phyloP scores from a whole-genome alignment of 2,797 vertebrate species.

The Falco naumanni region DNA sequence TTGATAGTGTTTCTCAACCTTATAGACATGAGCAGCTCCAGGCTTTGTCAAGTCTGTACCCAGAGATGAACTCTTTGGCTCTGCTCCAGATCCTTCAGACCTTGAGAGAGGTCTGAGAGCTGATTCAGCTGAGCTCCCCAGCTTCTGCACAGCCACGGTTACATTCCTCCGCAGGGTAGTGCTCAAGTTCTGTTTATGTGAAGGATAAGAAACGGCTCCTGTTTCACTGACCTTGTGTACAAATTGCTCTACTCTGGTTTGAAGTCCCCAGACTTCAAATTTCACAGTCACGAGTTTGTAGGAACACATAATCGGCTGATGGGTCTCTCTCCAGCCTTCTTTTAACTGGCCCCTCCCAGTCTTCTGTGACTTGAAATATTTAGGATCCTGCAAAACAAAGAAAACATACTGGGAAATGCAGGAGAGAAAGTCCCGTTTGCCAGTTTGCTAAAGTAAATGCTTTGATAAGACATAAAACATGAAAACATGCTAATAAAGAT shows the following conservation, averaged over 20 bases:
- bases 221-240: conserved; percentile 92
- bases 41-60: neutral
- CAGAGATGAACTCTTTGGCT: neutral
- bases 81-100: neutral
- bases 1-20: neutral
- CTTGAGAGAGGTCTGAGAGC: neutral
- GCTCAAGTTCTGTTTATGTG: neutral
- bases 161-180: neutral
- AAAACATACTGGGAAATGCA: neutral
- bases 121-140: neutral
- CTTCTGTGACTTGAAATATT: conserved; percentile 95
- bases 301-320: conserved; percentile 97
- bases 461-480: neutral
- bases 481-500: neutral
- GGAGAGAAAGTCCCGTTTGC: neutral
- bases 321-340: conserved; percentile 94
- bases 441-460: neutral
- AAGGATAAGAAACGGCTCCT: neutral
- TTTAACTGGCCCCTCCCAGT: conserved; percentile 90
- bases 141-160: neutral
- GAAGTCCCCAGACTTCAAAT: conserved; percentile 99
- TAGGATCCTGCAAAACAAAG: conserved; percentile 85
- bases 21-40: neutral
- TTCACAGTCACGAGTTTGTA: conserved; percentile 98
- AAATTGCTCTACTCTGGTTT: conserved; percentile 98